These are phyloP conservation scores for Nannospalax galili DNA, from an alignment of 2,113 vertebrate species.

Conservation along the genomic window DNA sequence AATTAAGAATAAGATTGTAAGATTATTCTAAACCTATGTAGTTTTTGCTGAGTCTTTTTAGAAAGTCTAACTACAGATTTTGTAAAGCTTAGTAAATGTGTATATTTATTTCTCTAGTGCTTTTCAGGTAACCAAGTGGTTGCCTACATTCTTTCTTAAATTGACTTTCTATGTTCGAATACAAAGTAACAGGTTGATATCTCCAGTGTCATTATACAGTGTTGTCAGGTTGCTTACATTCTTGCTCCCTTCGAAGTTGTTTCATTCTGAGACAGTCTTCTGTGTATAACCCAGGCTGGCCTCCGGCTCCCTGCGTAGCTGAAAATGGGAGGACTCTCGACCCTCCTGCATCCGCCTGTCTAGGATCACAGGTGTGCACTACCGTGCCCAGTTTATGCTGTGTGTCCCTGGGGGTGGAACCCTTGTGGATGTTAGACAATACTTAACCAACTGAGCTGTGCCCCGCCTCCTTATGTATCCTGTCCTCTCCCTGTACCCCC, in stretches of 20 bases:
- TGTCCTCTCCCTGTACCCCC: neutral
- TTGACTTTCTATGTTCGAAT: neutral
- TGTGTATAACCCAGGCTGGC: neutral
- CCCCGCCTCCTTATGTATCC: neutral
- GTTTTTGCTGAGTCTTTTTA: constrained; percentile 17
- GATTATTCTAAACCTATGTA: constrained; percentile 3
- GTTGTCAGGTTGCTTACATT: neutral
- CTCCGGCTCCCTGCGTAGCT: neutral
- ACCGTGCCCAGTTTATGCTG: neutral
- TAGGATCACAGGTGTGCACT: neutral
- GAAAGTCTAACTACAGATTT: neutral
- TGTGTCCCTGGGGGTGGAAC: neutral
- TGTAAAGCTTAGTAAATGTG: neutral
- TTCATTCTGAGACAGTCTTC: neutral
- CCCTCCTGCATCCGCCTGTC: neutral
- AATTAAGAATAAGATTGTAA: neutral
- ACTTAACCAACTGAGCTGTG: neutral
- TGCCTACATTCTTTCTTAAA: neutral
- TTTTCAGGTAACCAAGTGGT: neutral
- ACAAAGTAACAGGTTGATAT: neutral
- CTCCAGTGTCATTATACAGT: neutral
- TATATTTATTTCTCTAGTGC: constrained; percentile 23
- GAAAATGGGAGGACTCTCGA: too few relatives aligned
- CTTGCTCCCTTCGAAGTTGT: neutral
- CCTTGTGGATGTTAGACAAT: too few relatives aligned